phyloP scores from a whole-genome alignment of 2,888 invertebrate species.

The Dicycla oo region DNA sequence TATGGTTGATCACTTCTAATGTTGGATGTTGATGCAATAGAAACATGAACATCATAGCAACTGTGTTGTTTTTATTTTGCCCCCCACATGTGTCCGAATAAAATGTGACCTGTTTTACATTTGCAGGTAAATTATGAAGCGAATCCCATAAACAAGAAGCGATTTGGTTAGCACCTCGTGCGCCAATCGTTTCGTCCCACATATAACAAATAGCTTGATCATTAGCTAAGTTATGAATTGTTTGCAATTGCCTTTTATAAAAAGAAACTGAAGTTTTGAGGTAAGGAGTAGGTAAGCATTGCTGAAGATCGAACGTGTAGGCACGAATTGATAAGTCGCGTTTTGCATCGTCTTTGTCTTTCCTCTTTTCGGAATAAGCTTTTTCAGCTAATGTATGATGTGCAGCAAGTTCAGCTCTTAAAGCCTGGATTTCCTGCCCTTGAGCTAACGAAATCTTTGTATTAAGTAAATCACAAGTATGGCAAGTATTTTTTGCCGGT shows the following conservation, averaged over 20 bases:
- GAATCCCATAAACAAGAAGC: slow-evolving; percentile 63
- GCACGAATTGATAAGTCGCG: neutral
- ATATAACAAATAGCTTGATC: slow-evolving; percentile 28
- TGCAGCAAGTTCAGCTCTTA: slow-evolving; percentile 1
- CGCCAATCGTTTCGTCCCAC: slow-evolving; percentile 36
- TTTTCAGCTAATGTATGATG: slow-evolving; percentile 9
- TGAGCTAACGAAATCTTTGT: slow-evolving; percentile 34
- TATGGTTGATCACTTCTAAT: neutral
- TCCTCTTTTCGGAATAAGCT: slow-evolving; percentile 13
- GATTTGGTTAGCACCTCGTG: slow-evolving; percentile 65
- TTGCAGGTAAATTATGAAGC: slow-evolving; percentile 40
- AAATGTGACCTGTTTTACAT: slow-evolving; percentile 46
- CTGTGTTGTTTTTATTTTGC: slow-evolving; percentile 55
- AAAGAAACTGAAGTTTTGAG: neutral
- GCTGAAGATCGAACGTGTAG: neutral
- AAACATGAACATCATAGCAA: slow-evolving; percentile 2
- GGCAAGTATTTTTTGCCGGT: too few species aligned
- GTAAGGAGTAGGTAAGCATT: neutral
- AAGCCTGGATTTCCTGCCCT: slow-evolving; percentile 16
- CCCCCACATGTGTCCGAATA: slow-evolving; percentile 61
- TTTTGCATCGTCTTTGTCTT: too few species aligned
- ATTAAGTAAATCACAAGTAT: slow-evolving; percentile 1
- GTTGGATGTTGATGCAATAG: slow-evolving; percentile 7
- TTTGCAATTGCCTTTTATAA: slow-evolving; percentile 1
- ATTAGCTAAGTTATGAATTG: slow-evolving; percentile 44